These are phyloP conservation scores for Xestia sexstrigata DNA, from an alignment of 2,888 invertebrate genomes.

Conservation along the genomic window DNA sequence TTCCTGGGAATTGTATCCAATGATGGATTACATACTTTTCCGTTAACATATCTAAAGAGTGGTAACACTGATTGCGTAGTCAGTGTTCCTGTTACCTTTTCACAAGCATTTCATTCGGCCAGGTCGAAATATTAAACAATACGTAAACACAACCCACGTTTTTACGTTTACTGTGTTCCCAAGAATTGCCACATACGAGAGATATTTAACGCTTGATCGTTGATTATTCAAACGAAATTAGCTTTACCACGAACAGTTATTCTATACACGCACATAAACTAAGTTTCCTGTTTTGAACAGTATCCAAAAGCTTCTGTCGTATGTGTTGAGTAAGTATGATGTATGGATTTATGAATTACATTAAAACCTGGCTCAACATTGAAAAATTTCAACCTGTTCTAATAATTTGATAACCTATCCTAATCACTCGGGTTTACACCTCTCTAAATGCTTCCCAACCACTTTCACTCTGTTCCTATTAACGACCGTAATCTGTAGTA, in stretches of 20 bases:
- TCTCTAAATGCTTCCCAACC: background rate
- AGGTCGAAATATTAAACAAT: slow-evolving; percentile 33
- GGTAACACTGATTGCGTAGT: background rate
- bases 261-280: slow-evolving; percentile 27
- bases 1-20: too few species aligned
- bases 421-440: background rate
- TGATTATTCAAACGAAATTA: slow-evolving; percentile 55
- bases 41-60: too few species aligned
- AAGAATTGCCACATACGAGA: slow-evolving; percentile 42
- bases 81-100: background rate
- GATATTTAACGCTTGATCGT: slow-evolving; percentile 44
- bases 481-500: background rate
- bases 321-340: background rate
- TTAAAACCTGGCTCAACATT: background rate
- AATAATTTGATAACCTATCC: background rate
- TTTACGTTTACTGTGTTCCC: slow-evolving; percentile 44
- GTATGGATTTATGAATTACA: background rate
- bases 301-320: background rate
- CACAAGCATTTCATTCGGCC: background rate
- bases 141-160: slow-evolving; percentile 49
- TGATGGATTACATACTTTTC: too few species aligned
- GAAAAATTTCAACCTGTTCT: background rate
- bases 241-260: slow-evolving; percentile 29
- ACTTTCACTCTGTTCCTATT: background rate
- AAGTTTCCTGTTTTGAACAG: slow-evolving; percentile 46